phyloP scores from a whole-genome alignment of 2,797 vertebrate genomes.

The Amblyraja radiata region DNA sequence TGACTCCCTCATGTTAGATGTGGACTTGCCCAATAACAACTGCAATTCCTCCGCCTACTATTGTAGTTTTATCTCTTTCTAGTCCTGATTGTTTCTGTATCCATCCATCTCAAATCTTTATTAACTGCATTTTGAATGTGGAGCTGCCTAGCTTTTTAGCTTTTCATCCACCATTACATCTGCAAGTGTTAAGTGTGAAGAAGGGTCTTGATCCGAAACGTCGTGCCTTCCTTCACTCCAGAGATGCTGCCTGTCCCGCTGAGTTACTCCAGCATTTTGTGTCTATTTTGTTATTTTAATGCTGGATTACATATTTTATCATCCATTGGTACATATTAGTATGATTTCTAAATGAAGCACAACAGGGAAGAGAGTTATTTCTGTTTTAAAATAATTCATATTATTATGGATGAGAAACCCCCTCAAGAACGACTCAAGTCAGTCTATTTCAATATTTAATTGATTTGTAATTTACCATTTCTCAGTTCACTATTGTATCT shows the following conservation, averaged over 20 bases:
- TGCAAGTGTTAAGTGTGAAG: background rate
- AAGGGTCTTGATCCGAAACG: too few species aligned
- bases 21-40: too few species aligned
- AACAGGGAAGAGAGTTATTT: background rate
- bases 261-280: too few species aligned
- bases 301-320: background rate
- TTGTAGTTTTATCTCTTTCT: background rate
- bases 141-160: background rate
- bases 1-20: too few species aligned
- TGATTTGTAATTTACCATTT: background rate
- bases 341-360: background rate
- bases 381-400: background rate
- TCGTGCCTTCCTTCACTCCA: too few species aligned
- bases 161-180: background rate
- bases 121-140: background rate
- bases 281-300: background rate
- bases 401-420: background rate
- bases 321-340: background rate
- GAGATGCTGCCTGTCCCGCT: too few species aligned
- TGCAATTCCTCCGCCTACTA: too few species aligned
- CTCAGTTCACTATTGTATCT: background rate
- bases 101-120: background rate
- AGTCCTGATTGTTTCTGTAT: background rate
- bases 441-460: background rate
- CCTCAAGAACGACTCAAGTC: background rate